phyloP scores from a whole-genome alignment of 2,797 vertebrate genomes.

The Manis pentadactyla region DNA sequence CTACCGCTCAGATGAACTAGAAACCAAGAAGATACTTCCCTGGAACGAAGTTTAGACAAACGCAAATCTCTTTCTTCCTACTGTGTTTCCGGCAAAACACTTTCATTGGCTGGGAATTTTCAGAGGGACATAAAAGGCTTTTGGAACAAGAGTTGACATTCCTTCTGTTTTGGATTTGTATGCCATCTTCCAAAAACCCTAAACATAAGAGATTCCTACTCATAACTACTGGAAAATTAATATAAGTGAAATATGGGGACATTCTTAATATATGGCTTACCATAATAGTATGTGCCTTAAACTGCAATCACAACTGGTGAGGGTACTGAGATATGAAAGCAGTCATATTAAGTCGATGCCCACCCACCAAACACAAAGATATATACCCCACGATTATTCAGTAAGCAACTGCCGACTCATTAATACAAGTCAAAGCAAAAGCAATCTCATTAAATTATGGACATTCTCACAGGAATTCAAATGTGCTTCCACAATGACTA shows the following conservation, averaged over 20 bases:
- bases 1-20: neutral
- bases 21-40: neutral
- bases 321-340: neutral
- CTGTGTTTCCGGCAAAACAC: neutral
- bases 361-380: neutral
- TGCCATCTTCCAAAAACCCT: neutral
- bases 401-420: neutral
- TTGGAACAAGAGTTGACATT: neutral
- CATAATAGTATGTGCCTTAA: neutral
- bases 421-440: neutral
- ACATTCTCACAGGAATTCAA: constrained; percentile 19
- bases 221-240: neutral
- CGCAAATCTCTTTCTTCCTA: neutral
- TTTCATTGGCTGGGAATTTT: neutral
- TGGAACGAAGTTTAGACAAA: neutral
- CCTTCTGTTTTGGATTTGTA: neutral
- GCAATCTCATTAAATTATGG: neutral
- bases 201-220: neutral
- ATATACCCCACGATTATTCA: neutral
- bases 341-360: neutral
- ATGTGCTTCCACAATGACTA: neutral
- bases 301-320: neutral
- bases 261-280: neutral
- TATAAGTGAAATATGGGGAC: neutral
- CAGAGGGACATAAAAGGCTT: neutral